Percentiles rank a stretch among this genome's conserved stretches.
Conservation (phyloP, 2,888 invertebrate genomes). For the Aspidiotus destructor region DNA sequence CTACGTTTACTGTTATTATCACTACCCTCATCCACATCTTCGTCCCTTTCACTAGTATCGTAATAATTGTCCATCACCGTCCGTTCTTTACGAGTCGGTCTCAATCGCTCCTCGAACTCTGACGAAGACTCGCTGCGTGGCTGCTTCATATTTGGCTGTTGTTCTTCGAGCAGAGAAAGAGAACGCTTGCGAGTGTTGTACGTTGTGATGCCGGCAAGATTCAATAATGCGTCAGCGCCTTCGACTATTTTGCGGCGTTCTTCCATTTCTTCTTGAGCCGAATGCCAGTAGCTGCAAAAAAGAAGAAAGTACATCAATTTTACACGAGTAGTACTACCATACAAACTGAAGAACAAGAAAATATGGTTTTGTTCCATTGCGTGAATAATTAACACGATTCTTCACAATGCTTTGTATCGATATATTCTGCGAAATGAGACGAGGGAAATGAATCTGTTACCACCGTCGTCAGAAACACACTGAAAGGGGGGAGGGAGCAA, state of each 20-base stretch:
- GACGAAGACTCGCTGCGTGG: conserved; percentile 9
- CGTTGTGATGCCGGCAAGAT: conserved; percentile 54
- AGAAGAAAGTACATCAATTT: too few relatives aligned
- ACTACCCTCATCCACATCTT: conserved; percentile 11
- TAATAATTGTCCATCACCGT: conserved; percentile 16
- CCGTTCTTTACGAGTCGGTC: conserved; percentile 8
- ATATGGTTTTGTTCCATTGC: too few relatives aligned
- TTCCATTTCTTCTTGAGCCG: conserved; percentile 44
- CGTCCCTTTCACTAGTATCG: conserved; percentile 18
- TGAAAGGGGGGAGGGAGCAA: too few relatives aligned
- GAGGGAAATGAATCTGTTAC: too few relatives aligned
- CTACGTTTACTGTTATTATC: conserved; percentile 11
- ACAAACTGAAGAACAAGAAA: too few relatives aligned
- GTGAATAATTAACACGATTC: too few relatives aligned
- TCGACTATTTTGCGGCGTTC: conserved; percentile 63
- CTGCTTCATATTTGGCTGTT: conserved; percentile 9
- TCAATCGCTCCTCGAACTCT: neutral
- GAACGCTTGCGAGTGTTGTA: conserved; percentile 31
- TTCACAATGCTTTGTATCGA: too few relatives aligned
- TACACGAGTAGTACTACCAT: too few relatives aligned
- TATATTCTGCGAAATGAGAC: too few relatives aligned
- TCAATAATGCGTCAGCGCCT: conserved; percentile 67
- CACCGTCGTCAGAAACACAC: too few relatives aligned
- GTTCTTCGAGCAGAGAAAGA: conserved; percentile 7
- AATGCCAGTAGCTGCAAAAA: conserved; percentile 38